Percentiles rank a stretch among this genome's conserved stretches.
phyloP scores from a whole-genome alignment of 2,888 invertebrate species.

The Gastracanthus pulcherrimus region DNA sequence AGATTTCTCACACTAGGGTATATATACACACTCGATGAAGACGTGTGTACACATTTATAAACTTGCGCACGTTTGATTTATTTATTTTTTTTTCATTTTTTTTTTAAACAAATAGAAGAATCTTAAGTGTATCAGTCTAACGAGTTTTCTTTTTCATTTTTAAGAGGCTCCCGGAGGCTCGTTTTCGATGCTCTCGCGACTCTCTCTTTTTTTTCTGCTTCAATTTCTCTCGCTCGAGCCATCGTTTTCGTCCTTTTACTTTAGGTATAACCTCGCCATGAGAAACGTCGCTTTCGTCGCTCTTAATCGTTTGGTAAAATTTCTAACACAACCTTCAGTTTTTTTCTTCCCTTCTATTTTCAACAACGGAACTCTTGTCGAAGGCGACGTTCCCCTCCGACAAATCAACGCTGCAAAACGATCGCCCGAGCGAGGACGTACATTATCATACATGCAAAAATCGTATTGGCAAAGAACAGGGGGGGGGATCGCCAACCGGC shows the following conservation, averaged over 20 bases:
- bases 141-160: constrained; percentile 65
- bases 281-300: too few relatives aligned
- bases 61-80: constrained; percentile 25
- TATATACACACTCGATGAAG: too few relatives aligned
- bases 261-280: too few relatives aligned
- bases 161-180: constrained; percentile 23
- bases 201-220: not conserved
- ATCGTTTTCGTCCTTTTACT: constrained; percentile 2
- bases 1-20: too few relatives aligned
- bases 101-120: constrained; percentile 65
- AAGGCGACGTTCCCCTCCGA: too few relatives aligned
- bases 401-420: too few relatives aligned
- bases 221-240: constrained; percentile 4
- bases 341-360: too few relatives aligned
- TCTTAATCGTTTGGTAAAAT: too few relatives aligned
- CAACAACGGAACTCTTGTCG: too few relatives aligned
- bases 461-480: constrained; percentile 12
- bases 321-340: not conserved
- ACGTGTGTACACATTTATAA: constrained; percentile 21
- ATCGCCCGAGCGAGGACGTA: constrained; percentile 28
- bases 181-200: not conserved
- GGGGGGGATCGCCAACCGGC: too few relatives aligned
- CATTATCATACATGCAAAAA: too few relatives aligned
- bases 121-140: constrained; percentile 77
- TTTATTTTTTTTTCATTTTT: not conserved